Base-by-base conservation (phyloP, 1,140 invertebrate species). In the Drosophila suzukii region DNA sequence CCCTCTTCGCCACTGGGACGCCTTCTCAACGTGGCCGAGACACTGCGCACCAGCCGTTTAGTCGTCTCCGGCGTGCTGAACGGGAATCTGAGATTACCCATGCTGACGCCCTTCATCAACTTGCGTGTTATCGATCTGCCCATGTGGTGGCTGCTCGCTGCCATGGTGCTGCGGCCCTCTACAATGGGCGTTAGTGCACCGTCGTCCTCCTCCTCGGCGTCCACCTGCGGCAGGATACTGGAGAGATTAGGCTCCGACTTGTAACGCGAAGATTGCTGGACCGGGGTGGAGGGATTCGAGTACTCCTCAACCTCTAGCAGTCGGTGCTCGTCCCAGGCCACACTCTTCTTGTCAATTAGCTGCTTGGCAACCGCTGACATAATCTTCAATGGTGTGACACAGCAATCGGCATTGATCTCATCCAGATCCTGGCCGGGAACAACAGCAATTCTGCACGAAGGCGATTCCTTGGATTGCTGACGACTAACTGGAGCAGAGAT, bases 41-140 rank as follows among this genome's bases (percentile, higher is more conserved):
- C 91, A 20, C 81, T 91, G 11, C 90, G 79, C 10, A 91, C 91
- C 57, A 92, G 68, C 4, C 89, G 78, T 17, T 91, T 91, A 0
- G 84, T 92, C 15, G 91, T 91, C 47, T 92, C 89, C 15, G 83
- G 86, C 1, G 90, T 91, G 62, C 78, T 90, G 57, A 92, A 92
- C 1, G 86, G 84, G 55, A 91, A 90, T 34, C 82, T 78, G 5
- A 92, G 65, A 57, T 92, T 92, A 11, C 82, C 83, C 85, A 92
- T 91, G 76, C 91, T 92, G 6, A 92, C 91, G 34, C 91, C 91
- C 46, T 92, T 92, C 77, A 92, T 91, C n/a, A 92, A 61, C 34
- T 92, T 92, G 8, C 90, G 88, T 11, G 88, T 92, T 7, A 92
- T 67, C 0, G 79, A 90, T 20, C 79, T 78, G 20, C 90, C 75